Conservation (phyloP, 2,888 invertebrate genomes). For the Octodonta nipae region DNA sequence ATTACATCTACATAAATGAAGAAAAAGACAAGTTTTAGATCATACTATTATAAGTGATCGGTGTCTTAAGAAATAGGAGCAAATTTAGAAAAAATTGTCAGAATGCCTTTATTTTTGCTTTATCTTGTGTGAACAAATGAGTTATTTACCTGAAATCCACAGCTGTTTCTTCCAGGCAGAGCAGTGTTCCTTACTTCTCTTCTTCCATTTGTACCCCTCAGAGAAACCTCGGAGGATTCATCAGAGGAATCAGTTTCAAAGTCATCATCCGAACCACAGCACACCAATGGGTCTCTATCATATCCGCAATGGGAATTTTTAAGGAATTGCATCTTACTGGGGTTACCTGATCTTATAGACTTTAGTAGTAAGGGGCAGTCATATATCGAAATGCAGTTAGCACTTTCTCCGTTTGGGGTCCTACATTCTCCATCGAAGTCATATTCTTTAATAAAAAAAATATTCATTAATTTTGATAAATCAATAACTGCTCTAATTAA, state of each 20-base stretch:
- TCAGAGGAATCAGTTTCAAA: conserved; percentile 7
- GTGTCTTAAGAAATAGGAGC: no score
- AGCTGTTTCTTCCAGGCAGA: conserved; percentile 20
- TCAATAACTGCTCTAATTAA: no score
- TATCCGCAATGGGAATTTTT: conserved; percentile 44
- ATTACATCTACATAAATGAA: no score
- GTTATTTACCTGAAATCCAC: conserved; percentile 24
- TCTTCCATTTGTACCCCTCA: conserved; percentile 2
- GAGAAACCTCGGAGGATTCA: conserved; percentile 37
- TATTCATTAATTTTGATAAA: no score
- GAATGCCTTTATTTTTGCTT: no score
- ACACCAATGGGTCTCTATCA: conserved; percentile 26
- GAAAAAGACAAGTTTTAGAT: no score
- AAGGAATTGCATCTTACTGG: conserved; percentile 31
- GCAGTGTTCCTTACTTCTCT: conserved; percentile 11
- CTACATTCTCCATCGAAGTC: no score
- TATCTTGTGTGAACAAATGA: no score
- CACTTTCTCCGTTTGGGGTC: conserved; percentile 37
- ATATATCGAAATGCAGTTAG: conserved; percentile 39
- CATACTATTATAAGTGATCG: no score
- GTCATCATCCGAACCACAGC: conserved; percentile 34
- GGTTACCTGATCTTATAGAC: conserved; percentile 28
- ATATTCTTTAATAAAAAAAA: no score
- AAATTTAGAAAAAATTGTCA: no score
- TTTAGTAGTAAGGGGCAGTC: conserved; percentile 35